Evolutionary conservation across 2,797 vertebrate species (phyloP), one percentile per base, ranked within the genome.

Genomic region (Enteromius radiatus): DNA sequence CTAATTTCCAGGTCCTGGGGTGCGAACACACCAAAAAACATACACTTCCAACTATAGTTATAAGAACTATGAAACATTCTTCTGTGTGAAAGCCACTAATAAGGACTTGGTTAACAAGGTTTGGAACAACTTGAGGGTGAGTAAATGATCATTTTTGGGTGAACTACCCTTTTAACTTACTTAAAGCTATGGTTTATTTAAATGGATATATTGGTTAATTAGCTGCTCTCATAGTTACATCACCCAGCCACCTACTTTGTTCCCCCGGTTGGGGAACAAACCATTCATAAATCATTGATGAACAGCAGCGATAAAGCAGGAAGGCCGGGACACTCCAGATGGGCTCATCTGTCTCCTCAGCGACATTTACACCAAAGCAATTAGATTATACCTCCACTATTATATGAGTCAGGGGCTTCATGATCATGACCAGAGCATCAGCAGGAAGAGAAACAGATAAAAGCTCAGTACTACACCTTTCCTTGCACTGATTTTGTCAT

Each of bases 211-310:
- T 19, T 56, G 52, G 52, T 49, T 77, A 70, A 77, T 69, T 47
- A 83, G 74, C 52, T 49, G 10, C 15, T 69, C 68, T 64, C 52
- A 33, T 56, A 82, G 71, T 82, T 76, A 76, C 71, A 56, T 74
- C 31, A 38, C 56, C n/a, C 21, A 38, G 38, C 15, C 54, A 17
- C n/a, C 26, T 11, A 14, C 19, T 73, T 70, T 61, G n/a, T n/a
- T 63, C 10, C 17, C 47, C n/a, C 17, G 38, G 71, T 31, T 67
- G 11, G 52, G 4, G 4, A 36, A 61, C 56, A 76, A 70, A 63
- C 21, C n/a, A 82, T 76, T 61, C 28, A 83, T 77, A 83, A 84
- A 76, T 80, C 69, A 70, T 75, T 80, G 19, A 84, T 19, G 65
- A 61, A 69, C 33, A 33, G 45, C 23, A n/a, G 82, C 33, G 23